Base-by-base conservation (phyloP, 2,113 vertebrate genomes). In the Tragelaphus scriptus region DNA sequence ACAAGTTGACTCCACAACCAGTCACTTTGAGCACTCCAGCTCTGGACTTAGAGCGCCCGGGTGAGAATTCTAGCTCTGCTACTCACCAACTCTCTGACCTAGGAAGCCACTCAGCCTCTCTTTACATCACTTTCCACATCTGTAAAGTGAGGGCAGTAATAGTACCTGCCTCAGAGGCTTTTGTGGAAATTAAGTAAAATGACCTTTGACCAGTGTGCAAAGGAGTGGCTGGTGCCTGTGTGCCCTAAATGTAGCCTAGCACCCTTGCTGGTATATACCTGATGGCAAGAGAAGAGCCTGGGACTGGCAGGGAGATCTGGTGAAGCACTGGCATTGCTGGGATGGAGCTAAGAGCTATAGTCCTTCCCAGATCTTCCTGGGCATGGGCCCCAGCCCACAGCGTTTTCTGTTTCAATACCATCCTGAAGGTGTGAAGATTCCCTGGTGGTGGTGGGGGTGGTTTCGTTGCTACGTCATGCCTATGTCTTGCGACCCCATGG, bases 401-500 rank as follows among this genome's bases (percentile, higher is more conserved):
- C 49, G 15, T 53, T 81, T 77, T 58, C 28, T 61, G 51, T 49
- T 79, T 59, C 79, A 23, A 5, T 32, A 6, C 28, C 14, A 49
- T 40, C 40, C 21, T 91, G 77, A 77, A 26, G 5, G 51, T 84
- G n/a, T 49, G 26, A 77, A 44, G 30, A 47, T 32, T 47, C 19
- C 23, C 26, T 71, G 68, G 23, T 44, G 36, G 71, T 26, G 71
- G 36, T 13, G 1, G 23, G 14, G 71, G 12, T 44, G 71, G 36
- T 44, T 77, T 77, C 25, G 71, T 15, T 77, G 71, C 71, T 26
- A 26, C 14, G 71, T 77, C 71, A 26, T 77, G 71, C 40, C 71
- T 25, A 26, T 1, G 1, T 44, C 71, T 77, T 75, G 1, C 0
- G 1, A 77, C 3, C 40, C 12, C 40, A 7, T 15, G 12, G 71